Percentiles rank a stretch among this genome's conserved stretches.
Conservation (phyloP, 1,140 invertebrate genomes). For the Araneus ventricosus region DNA sequence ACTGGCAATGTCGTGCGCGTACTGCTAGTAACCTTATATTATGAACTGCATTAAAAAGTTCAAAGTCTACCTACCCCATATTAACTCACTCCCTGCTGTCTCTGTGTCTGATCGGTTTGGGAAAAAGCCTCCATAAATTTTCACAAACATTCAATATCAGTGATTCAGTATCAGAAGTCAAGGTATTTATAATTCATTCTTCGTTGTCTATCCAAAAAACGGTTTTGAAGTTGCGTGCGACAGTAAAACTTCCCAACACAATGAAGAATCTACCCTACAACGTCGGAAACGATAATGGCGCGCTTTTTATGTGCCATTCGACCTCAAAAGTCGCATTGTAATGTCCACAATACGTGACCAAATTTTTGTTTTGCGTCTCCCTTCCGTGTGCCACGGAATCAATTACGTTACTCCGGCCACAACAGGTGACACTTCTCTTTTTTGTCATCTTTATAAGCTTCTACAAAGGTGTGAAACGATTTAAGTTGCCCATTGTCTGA, state of each 20-base stretch:
- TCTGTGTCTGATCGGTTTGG: too few species aligned
- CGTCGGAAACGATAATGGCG: not conserved
- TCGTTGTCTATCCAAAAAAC: not conserved
- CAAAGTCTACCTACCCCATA: too few species aligned
- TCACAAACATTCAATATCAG: too few species aligned
- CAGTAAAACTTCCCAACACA: not conserved
- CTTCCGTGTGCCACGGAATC: constrained; percentile 3
- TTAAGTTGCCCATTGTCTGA: not conserved
- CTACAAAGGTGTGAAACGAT: not conserved
- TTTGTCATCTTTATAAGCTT: not conserved
- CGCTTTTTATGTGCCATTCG: constrained; percentile 28
- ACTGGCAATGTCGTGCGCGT: too few species aligned
- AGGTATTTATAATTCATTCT: not conserved
- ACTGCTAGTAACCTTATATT: too few species aligned
- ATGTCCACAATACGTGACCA: not conserved
- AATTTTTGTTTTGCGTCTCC: constrained; percentile 10
- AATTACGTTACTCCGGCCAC: not conserved
- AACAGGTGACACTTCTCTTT: not conserved
- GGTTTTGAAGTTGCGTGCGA: not conserved
- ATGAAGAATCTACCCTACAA: not conserved
- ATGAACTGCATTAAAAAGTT: too few species aligned
- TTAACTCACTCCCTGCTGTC: too few species aligned
- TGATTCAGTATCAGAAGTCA: too few species aligned
- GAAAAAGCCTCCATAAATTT: too few species aligned
- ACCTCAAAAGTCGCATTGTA: constrained; percentile 28